These are phyloP conservation scores for Dryadula phaetusa DNA, from an alignment of 2,888 invertebrate genomes.

Conservation along the genomic window DNA sequence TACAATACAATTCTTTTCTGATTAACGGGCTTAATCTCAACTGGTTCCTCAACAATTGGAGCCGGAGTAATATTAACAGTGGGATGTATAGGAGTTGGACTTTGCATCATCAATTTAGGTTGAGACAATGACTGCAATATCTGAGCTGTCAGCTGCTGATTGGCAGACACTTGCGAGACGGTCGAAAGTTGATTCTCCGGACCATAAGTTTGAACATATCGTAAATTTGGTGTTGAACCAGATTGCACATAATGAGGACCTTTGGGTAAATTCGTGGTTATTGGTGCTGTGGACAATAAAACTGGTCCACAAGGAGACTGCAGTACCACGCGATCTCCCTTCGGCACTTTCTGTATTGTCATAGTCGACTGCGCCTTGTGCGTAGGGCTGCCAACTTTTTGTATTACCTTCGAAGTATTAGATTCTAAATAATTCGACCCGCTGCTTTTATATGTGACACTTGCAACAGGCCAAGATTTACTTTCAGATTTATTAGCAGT, in stretches of 20 bases:
- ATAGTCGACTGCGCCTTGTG: slow-evolving; percentile 64
- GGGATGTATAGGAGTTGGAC: slow-evolving; percentile 53
- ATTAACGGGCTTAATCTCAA: slow-evolving; percentile 64
- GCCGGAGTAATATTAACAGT: slow-evolving; percentile 55
- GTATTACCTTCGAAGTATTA: slow-evolving; percentile 73
- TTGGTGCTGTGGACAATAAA: slow-evolving; percentile 72
- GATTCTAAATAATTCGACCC: slow-evolving; percentile 66
- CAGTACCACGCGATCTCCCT: slow-evolving; percentile 73
- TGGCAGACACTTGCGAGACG: slow-evolving; percentile 82
- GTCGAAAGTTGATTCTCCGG: slow-evolving; percentile 70
- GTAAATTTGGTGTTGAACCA: slow-evolving; percentile 74
- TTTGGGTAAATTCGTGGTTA: slow-evolving; percentile 70
- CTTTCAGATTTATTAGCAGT: slow-evolving; percentile 66
- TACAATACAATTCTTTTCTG: slow-evolving; percentile 77
- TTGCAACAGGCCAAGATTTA: slow-evolving; percentile 74
- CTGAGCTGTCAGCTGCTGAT: slow-evolving; percentile 86
- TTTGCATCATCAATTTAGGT: slow-evolving; percentile 72
- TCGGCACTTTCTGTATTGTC: slow-evolving; percentile 67
- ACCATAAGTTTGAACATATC: slow-evolving; percentile 76
- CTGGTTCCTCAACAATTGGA: slow-evolving; percentile 58
- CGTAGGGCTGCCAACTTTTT: slow-evolving; percentile 77
- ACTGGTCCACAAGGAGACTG: slow-evolving; percentile 79
- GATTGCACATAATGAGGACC: slow-evolving; percentile 80
- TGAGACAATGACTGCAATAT: slow-evolving; percentile 84
- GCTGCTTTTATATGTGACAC: slow-evolving; percentile 71